A percentile compares a stretch with the other conserved stretches of the same genome.
phyloP scores from a whole-genome alignment of 2,113 vertebrate species.

The Clarias gariepinus region DNA sequence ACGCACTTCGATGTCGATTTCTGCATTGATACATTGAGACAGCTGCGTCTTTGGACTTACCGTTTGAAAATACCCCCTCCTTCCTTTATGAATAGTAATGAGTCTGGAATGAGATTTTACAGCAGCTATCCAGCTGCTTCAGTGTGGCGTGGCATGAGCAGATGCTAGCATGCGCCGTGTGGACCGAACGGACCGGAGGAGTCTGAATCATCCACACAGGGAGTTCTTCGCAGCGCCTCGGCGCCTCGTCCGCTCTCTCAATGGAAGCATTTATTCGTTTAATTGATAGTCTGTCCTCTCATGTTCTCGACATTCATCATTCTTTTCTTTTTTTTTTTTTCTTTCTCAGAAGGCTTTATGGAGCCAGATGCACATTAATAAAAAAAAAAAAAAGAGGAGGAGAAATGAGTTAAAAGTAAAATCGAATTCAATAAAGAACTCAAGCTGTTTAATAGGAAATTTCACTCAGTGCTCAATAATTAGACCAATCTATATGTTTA shows the following conservation, averaged over 20 bases:
- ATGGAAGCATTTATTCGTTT: slow-evolving; percentile 16
- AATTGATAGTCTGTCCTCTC: slow-evolving; percentile 8
- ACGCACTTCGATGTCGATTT: background rate
- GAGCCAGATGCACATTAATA: slow-evolving; percentile 9
- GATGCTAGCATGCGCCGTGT: slow-evolving; percentile 7
- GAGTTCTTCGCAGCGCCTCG: background rate
- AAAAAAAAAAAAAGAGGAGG: background rate
- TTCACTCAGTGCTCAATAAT: slow-evolving; percentile 29
- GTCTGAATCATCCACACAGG: background rate
- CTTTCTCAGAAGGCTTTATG: slow-evolving; percentile 10
- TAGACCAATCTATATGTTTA: background rate
- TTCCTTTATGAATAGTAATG: slow-evolving; percentile 41
- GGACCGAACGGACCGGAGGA: background rate
- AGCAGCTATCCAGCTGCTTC: slow-evolving; percentile 41
- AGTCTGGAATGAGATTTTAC: slow-evolving; percentile 20
- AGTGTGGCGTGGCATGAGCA: slow-evolving; percentile 7
- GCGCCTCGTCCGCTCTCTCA: background rate
- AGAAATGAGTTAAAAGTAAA: slow-evolving; percentile 11
- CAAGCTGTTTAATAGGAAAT: slow-evolving; percentile 18
- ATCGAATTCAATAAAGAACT: slow-evolving; percentile 22
- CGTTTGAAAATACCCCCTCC: background rate
- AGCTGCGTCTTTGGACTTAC: slow-evolving; percentile 20
- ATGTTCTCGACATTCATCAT: slow-evolving; percentile 24
- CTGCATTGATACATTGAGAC: background rate
- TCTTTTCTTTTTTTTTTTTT: background rate